phyloP scores from a whole-genome alignment of 2,888 invertebrate genomes.

The Brenthis daphne region DNA sequence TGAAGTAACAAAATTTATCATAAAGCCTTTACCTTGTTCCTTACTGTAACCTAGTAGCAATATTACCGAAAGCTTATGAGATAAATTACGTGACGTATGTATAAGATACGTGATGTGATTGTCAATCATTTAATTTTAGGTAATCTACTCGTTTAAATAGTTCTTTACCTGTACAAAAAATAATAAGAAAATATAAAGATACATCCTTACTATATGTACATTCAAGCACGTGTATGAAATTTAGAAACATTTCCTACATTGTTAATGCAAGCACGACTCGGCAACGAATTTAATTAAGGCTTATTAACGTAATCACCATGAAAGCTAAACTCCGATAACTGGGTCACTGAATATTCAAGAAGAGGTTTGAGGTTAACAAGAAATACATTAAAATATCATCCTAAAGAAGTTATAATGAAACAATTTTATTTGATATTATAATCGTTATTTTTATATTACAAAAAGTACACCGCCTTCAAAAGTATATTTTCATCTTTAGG shows the following conservation, averaged over 20 bases:
- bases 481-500: no score
- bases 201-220: not conserved
- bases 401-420: conserved; percentile 7
- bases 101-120: no score
- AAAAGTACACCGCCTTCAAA: not conserved
- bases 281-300: conserved; percentile 38
- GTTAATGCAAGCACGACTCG: conserved; percentile 26
- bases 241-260: conserved; percentile 10
- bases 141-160: not conserved
- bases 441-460: not conserved
- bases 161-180: not conserved
- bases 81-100: not conserved
- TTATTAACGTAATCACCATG: conserved; percentile 37
- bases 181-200: conserved; percentile 1
- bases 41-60: no score
- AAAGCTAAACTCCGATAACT: conserved; percentile 34
- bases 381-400: conserved; percentile 19
- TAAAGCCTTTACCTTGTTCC: conserved; percentile 48
- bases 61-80: no score
- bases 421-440: conserved; percentile 10
- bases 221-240: conserved; percentile 7
- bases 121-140: no score
- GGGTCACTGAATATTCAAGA: conserved; percentile 36
- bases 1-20: conserved; percentile 62
- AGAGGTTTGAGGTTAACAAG: conserved; percentile 19